Conservation (phyloP, 1,140 invertebrate genomes). For the Magallana gigas region DNA sequence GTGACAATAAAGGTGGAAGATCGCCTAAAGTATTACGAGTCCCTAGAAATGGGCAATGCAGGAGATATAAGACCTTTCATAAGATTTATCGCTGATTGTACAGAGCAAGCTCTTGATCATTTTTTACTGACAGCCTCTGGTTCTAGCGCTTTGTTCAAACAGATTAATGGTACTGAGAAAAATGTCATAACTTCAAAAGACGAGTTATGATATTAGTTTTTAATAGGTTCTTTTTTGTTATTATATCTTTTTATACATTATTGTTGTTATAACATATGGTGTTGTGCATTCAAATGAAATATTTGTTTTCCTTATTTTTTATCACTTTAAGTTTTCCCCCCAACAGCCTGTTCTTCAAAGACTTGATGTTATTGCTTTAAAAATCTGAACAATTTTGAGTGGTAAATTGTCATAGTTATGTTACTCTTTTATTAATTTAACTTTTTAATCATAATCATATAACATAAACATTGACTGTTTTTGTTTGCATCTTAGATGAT, state of each 20-base stretch:
- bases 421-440: too few relatives aligned
- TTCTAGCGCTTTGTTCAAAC: slow-evolving; percentile 45
- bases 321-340: too few relatives aligned
- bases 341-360: too few relatives aligned
- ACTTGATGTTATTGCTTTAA: too few relatives aligned
- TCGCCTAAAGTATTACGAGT: slow-evolving; percentile 87
- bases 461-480: too few relatives aligned
- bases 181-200: slow-evolving; percentile 12
- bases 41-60: slow-evolving; percentile 92
- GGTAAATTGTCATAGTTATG: too few relatives aligned
- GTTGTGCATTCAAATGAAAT: background rate
- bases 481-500: too few relatives aligned
- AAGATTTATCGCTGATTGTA: slow-evolving; percentile 96
- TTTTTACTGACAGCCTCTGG: slow-evolving; percentile 81
- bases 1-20: slow-evolving; percentile 97
- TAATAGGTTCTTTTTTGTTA: background rate
- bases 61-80: slow-evolving; percentile 87
- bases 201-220: background rate
- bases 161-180: slow-evolving; percentile 7
- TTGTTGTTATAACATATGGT: background rate
- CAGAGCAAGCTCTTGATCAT: slow-evolving; percentile 94
- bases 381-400: too few relatives aligned
- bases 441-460: too few relatives aligned
- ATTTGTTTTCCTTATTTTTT: background rate
- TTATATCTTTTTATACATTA: background rate